Base-by-base conservation (phyloP, 2,797 vertebrate genomes). In the Tapera naevia region DNA sequence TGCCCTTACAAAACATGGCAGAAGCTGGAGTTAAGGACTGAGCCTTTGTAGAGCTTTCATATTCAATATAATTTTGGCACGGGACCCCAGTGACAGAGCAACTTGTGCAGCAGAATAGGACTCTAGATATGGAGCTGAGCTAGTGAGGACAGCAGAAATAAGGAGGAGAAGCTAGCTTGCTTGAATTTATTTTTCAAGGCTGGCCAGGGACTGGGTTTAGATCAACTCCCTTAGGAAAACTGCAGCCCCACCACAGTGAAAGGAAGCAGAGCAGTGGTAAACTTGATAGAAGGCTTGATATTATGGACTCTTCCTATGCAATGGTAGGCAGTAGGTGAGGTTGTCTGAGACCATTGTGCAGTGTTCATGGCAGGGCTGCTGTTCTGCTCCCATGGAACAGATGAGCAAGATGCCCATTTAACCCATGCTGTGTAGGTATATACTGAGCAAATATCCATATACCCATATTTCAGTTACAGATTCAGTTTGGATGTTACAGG, bases 131-230 rank as follows among this genome's bases (percentile, higher is more conserved):
- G 66, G 75, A 93, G 72, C 92, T 86, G 88, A 83, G 50, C 45
- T 62, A 53, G 23, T 56, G 45, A 73, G 91, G 82, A 86, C 80
- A 91, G 72, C 61, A 46, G 50, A 45, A 84, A n/a, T 58, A 64
- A 60, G 66, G 37, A 64, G 67, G 48, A 75, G 60, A 87, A 82
- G 32, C 32, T 54, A 87, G 32, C 32, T 25, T 69, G 76, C 27
- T 91, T 46, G 50, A 25, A 58, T 72, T 75, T 69, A n/a, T 22
- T 88, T 79, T 86, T 78, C 80, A 75, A 60, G 43, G 50, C 33
- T 67, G 50, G 41, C 21, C 41, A 46, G 48, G 51, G 76, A 28
- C 58, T 80, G 41, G 41, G 76, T 88, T 69, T 65, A 72, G 66
- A 86, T 75, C 70, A 86, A 23, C 10, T 61, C 66, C 58, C 56